Percentiles rank a stretch among this genome's conserved stretches.
Evolutionary conservation across 2,113 vertebrate genomes (phyloP).

Genomic region (Rousettus leschenaultii): DNA sequence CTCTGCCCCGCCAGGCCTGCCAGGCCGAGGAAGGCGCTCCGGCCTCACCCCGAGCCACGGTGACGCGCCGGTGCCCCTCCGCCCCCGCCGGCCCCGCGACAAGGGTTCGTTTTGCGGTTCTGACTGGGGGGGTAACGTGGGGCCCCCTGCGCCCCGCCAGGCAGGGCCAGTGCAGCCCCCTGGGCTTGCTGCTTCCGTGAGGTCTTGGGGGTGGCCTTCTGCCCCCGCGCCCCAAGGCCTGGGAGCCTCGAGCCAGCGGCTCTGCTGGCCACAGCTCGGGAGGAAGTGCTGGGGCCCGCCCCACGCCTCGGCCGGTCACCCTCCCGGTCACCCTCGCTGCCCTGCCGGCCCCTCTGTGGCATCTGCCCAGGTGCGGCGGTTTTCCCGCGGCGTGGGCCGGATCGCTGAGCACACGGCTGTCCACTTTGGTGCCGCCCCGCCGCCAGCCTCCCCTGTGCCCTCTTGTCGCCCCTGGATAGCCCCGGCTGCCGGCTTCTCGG

Average conservation of each 20-base stretch:
- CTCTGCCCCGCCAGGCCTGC: not conserved
- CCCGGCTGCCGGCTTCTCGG: accelerated
- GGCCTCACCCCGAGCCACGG: too few species aligned
- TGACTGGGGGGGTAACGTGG: too few species aligned
- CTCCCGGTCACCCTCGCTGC: not conserved
- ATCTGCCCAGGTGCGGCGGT: not conserved
- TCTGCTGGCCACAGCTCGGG: too few species aligned
- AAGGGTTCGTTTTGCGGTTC: too few species aligned
- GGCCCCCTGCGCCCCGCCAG: not conserved
- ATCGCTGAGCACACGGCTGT: not conserved
- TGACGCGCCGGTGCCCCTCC: accelerated
- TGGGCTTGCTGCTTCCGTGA: too few species aligned
- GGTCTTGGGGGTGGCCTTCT: not conserved
- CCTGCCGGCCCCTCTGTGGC: not conserved
- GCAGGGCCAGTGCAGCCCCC: not conserved
- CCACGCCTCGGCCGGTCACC: too few species aligned
- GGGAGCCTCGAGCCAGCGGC: not conserved
- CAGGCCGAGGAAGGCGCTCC: not conserved
- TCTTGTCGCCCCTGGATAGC: too few species aligned
- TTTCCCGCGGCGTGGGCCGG: not conserved
- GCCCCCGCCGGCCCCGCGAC: too few species aligned
- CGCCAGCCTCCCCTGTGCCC: accelerated
- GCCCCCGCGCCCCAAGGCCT: not conserved
- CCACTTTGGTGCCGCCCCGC: accelerated
- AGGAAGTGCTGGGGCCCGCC: not conserved